A percentile compares a stretch with the other conserved stretches of the same genome.
Conservation (phyloP, 2,113 vertebrate species). For the Urocynchramus pylzowi region DNA sequence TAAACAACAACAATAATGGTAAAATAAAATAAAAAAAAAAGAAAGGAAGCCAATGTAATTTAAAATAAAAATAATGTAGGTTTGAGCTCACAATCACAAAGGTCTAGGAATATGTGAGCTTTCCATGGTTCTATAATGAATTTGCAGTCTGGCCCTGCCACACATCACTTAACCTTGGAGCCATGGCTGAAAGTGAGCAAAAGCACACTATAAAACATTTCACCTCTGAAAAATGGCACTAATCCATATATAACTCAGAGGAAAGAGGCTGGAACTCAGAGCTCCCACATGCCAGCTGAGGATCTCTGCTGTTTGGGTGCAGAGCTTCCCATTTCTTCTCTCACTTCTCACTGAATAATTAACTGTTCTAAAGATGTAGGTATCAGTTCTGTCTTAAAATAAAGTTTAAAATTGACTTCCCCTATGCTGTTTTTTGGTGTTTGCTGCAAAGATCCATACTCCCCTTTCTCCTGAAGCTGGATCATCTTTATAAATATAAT, state of each 20-base stretch:
- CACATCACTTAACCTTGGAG: background rate
- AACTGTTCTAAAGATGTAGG: background rate
- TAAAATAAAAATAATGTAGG: background rate
- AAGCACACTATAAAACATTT: background rate
- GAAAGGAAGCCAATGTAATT: background rate
- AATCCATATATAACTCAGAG: background rate
- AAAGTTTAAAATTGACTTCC: background rate
- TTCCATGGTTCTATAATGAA: background rate
- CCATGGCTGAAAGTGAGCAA: background rate
- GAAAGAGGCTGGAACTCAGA: background rate
- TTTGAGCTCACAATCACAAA: background rate
- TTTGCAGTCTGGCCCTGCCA: background rate
- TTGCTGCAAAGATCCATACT: background rate
- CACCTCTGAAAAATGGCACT: background rate
- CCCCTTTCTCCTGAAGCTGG: background rate
- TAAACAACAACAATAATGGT: background rate
- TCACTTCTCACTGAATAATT: conserved; percentile 19
- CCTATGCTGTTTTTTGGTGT: background rate
- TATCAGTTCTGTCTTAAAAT: background rate
- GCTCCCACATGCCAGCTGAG: background rate
- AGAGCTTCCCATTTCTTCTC: background rate
- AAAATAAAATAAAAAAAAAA: background rate
- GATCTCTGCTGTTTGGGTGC: background rate
- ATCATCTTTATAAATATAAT: background rate
- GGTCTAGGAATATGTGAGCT: background rate